These are phyloP conservation scores for Zeugodacus cucurbitae DNA, from an alignment of 1,140 invertebrate species.

Conservation along the genomic window DNA sequence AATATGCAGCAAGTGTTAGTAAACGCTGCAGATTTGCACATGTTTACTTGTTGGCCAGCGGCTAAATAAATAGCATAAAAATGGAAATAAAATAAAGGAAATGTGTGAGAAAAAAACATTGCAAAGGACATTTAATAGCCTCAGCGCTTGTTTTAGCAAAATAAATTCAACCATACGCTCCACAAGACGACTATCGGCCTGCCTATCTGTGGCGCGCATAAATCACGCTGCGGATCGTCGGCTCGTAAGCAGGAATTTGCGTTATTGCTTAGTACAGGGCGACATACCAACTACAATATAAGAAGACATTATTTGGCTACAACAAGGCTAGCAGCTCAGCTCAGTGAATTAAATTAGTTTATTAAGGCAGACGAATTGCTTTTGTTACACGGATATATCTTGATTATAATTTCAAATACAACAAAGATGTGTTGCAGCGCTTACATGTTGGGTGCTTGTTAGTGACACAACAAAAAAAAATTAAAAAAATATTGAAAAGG, in stretches of 20 bases:
- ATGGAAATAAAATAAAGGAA: background rate
- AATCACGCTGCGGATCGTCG: background rate
- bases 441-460: background rate
- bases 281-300: background rate
- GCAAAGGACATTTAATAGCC: slow-evolving; percentile 7
- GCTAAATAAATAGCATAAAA: background rate
- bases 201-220: slow-evolving; percentile 26
- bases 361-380: slow-evolving; percentile 39
- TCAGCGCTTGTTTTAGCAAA: background rate
- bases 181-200: background rate
- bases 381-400: slow-evolving; percentile 31
- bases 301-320: no score
- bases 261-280: slow-evolving; percentile 1
- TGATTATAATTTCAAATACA: slow-evolving; percentile 24
- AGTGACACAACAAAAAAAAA: no score
- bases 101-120: background rate
- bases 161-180: slow-evolving; percentile 15
- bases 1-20: background rate
- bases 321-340: background rate
- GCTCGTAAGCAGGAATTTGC: background rate
- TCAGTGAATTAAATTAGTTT: slow-evolving; percentile 38
- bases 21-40: slow-evolving; percentile 26
- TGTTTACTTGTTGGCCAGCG: slow-evolving; percentile 21
- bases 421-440: background rate
- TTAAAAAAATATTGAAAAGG: background rate